Evolutionary conservation across 2,888 invertebrate genomes (phyloP).

Genomic region (Limenitis camilla): DNA sequence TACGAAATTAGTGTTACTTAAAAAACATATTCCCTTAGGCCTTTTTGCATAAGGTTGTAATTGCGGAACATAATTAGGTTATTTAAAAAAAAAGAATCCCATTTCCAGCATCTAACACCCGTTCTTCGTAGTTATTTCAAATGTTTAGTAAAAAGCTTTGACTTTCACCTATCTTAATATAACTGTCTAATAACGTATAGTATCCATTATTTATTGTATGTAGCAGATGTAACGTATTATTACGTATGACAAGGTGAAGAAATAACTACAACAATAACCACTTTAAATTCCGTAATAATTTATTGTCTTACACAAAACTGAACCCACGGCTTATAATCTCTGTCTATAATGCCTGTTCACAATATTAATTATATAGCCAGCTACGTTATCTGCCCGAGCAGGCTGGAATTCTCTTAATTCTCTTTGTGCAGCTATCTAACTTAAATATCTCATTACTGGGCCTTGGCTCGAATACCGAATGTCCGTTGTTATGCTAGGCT

Average conservation of each 20-base stretch:
- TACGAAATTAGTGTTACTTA: too few relatives aligned
- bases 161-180: neutral
- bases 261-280: slow-evolving; percentile 2
- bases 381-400: slow-evolving; percentile 43
- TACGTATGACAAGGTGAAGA: slow-evolving; percentile 1
- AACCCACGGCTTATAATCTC: slow-evolving; percentile 11
- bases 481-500: slow-evolving; percentile 66
- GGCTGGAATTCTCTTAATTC: slow-evolving; percentile 56
- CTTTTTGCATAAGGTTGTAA: too few relatives aligned
- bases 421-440: slow-evolving; percentile 54
- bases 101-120: too few relatives aligned
- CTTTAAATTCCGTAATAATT: slow-evolving; percentile 7
- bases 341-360: slow-evolving; percentile 8
- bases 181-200: neutral
- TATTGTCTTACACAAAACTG: slow-evolving; percentile 9
- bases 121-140: too few relatives aligned
- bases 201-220: neutral
- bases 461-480: slow-evolving; percentile 71
- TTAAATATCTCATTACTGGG: slow-evolving; percentile 67
- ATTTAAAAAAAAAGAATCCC: too few relatives aligned
- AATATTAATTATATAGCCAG: slow-evolving; percentile 38
- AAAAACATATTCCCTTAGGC: too few relatives aligned
- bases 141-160: too few relatives aligned
- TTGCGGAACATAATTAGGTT: too few relatives aligned
- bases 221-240: slow-evolving; percentile 1